Evolutionary conservation across 2,113 vertebrate genomes (phyloP), one percentile per base, ranked within the genome.

Genomic region (Dendropsophus ebraccatus): DNA sequence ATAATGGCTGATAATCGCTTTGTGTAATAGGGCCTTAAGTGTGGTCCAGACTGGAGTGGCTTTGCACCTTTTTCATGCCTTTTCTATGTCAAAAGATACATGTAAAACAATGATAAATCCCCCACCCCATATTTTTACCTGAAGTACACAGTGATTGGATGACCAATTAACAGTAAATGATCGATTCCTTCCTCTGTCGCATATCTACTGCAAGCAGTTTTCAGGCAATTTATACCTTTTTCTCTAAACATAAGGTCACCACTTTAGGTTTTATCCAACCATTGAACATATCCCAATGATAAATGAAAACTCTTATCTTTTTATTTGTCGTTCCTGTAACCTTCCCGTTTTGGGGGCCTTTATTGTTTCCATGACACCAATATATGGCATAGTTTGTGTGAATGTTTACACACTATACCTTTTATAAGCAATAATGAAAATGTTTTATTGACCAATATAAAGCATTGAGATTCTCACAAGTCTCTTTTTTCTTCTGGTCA

Each of bases 351-450:
- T 28, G 41, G 35, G 58, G n/a, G 16, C 37, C 41, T 73, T 83
- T 75, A 56, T 73, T 83, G 32, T 83, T 74, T 62, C 41, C 58
- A 54, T 83, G 82, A 72, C 70, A 74, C 37, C 74, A 60, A 75
- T 83, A 83, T 73, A 83, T 50, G 21, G 35, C 14, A 32, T 28
- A 74, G 21, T 54, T 72, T 73, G 69, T 74, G 35, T 74, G 50
- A 35, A 83, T 47, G 82, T 83, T 60, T 74, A 83, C 50, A 56
- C 65, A 69, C 65, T 35, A 65, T 52, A 54, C 32, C 8, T 16
- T 28, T 83, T 58, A 58, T 11, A 21, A 56, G 30, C 10, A 60
- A 25, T 16, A 12, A 74, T 83, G 35, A 83, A 74, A 73, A 60
- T 83, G 21, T 17, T 83, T 83, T 83, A 83, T 58, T 47, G 50